Base-by-base conservation (phyloP, 2,888 invertebrate genomes). In the Noctua janthina region DNA sequence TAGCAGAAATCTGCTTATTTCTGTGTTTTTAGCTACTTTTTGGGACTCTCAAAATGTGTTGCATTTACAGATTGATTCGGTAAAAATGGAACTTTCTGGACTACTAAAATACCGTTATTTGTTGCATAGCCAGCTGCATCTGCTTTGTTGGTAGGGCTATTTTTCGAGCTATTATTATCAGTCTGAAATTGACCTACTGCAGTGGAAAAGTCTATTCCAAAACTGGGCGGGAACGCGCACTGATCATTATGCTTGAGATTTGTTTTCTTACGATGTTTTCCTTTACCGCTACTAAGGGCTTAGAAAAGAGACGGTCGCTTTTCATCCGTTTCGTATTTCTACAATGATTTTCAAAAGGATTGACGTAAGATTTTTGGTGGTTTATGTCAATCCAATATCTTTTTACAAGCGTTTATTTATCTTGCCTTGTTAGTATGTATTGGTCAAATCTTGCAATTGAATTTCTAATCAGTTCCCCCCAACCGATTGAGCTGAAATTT, bases 171-270 rank as follows among this genome's bases (percentile, higher is more conserved):
- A 46, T 54, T 43, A 15, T 29, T 56, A 54, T 15, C 39, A 8
- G 13, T 11, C 15, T 56, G 4, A 49, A 66, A 43, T 66, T 49
- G 7, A 10, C 15, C 10, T 56, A 59, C 43, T 80, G 56, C 82
- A 56, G 64, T 39, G 17, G 11, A 56, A 29, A 76, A 17, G 2
- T 10, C 2, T 64, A 39, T 49, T 39, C 23, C 20, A 2, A 13
- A 35, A 43, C 29, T 7, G 66, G 76, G 76, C 66, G 56, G 66
- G 49, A 82, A 76, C 66, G 4, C 8, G 0, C 46, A 80, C 76
- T 82, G 83, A 76, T 80, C 23, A 39, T 5, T 8, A 17, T 20
- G 20, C 10, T 82, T 17, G 2, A 20, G 5, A 17, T 11, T 64
- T 17, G 17, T 54, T 66, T 80, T 39, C 10, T 59, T 49, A 23